Percentiles rank a stretch among this genome's conserved stretches.
Evolutionary conservation across 2,888 invertebrate genomes (phyloP).

Genomic region (Microdon myrmicae): DNA sequence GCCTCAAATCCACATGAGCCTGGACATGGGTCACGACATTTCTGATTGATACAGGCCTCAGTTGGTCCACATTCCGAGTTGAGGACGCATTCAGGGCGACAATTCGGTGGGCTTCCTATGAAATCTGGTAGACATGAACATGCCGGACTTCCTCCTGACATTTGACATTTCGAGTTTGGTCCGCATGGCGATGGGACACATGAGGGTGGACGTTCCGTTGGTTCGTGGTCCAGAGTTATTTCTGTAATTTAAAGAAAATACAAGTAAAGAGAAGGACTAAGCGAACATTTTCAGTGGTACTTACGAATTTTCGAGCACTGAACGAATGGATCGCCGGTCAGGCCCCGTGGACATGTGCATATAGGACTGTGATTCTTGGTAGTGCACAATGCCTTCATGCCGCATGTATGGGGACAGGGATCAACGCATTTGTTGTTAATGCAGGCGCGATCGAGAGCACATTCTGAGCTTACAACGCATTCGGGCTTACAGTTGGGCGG

Average conservation of each 20-base stretch:
- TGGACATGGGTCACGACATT: constrained; percentile 84
- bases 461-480: constrained; percentile 88
- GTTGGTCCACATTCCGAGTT: constrained; percentile 83
- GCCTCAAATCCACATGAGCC: constrained; percentile 85
- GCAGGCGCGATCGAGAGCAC: constrained; percentile 83
- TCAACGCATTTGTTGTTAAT: constrained; percentile 86
- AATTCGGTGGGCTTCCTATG: constrained; percentile 81
- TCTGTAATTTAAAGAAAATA: constrained; percentile 38
- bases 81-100: constrained; percentile 82
- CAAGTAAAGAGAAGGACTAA: background rate
- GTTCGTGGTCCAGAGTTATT: constrained; percentile 56
- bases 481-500: constrained; percentile 86
- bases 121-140: constrained; percentile 84
- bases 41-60: constrained; percentile 80
- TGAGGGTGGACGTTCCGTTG: constrained; percentile 77
- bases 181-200: constrained; percentile 87
- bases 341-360: constrained; percentile 85
- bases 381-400: constrained; percentile 84
- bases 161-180: constrained; percentile 82
- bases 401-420: constrained; percentile 89
- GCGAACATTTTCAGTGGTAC: constrained; percentile 58
- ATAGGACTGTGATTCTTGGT: constrained; percentile 88
- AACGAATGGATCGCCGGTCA: constrained; percentile 87
- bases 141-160: constrained; percentile 77
- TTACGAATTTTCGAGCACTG: constrained; percentile 78